A percentile compares a stretch with the other conserved stretches of the same genome.
These are phyloP conservation scores for Thunnus thynnus DNA, from an alignment of 2,113 vertebrate genomes.

Conservation along the genomic window DNA sequence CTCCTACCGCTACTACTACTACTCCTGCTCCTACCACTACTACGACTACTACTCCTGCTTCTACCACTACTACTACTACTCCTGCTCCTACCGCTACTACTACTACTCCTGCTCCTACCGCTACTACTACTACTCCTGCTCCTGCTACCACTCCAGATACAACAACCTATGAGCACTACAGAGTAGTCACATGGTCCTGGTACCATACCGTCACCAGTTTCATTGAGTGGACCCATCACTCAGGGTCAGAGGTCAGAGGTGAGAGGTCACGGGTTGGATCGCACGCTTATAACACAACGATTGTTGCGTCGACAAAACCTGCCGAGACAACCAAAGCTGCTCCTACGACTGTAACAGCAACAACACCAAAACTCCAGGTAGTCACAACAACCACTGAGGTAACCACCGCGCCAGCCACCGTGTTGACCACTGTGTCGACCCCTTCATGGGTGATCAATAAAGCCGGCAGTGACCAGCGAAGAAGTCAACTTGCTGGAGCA, in stretches of 20 bases:
- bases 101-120: too few species aligned
- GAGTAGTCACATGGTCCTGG: conserved; percentile 26
- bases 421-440: background rate
- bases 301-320: too few species aligned
- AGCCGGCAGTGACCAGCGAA: accelerated
- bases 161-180: background rate
- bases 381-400: background rate
- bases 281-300: accelerated
- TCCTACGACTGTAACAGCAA: accelerated
- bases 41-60: accelerated
- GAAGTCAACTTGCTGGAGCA: accelerated
- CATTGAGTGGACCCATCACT: background rate
- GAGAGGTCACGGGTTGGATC: accelerated
- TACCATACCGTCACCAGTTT: conserved; percentile 12
- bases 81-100: background rate
- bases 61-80: background rate
- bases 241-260: background rate
- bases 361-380: accelerated
- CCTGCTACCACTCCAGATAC: too few species aligned
- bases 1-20: accelerated
- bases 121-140: background rate
- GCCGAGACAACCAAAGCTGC: accelerated
- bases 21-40: accelerated
- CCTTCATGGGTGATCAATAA: accelerated
- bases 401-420: background rate